Evolutionary conservation across 2,113 vertebrate genomes (phyloP).

Genomic region (Amblyopsis rosae): DNA sequence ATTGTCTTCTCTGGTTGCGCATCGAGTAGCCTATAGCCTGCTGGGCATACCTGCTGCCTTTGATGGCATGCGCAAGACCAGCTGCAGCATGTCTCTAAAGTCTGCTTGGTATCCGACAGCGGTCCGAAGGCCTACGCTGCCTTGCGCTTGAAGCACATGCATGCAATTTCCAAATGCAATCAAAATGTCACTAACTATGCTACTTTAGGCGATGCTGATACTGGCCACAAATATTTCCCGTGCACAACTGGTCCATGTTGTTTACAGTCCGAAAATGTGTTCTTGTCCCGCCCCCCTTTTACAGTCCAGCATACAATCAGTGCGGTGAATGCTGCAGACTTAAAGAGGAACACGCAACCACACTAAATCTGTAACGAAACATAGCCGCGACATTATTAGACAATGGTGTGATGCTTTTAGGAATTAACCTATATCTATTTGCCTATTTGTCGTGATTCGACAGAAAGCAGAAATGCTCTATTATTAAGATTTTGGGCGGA

Average conservation of each 20-base stretch:
- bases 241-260: conserved; percentile 10
- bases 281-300: conserved; percentile 59
- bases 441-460: too few species aligned
- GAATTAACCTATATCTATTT: too few species aligned
- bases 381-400: not conserved
- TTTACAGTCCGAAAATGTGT: conserved; percentile 44
- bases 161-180: conserved; percentile 25
- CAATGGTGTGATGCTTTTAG: too few species aligned
- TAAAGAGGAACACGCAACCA: conserved; percentile 65
- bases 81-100: conserved; percentile 56
- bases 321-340: conserved; percentile 59
- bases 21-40: conserved; percentile 7
- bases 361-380: not conserved
- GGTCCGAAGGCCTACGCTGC: conserved; percentile 1
- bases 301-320: conserved; percentile 44
- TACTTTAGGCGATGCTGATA: conserved; percentile 4
- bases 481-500: too few species aligned
- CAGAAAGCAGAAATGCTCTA: too few species aligned
- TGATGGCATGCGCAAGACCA: conserved; percentile 14
- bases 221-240: not conserved
- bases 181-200: conserved; percentile 16
- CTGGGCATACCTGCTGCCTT: conserved; percentile 16
- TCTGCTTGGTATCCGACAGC: conserved; percentile 37
- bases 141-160: conserved; percentile 12
- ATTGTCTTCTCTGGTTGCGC: conserved; percentile 31